Evolutionary conservation across 1,140 invertebrate genomes (phyloP).

Genomic region (Leucophenga varia): DNA sequence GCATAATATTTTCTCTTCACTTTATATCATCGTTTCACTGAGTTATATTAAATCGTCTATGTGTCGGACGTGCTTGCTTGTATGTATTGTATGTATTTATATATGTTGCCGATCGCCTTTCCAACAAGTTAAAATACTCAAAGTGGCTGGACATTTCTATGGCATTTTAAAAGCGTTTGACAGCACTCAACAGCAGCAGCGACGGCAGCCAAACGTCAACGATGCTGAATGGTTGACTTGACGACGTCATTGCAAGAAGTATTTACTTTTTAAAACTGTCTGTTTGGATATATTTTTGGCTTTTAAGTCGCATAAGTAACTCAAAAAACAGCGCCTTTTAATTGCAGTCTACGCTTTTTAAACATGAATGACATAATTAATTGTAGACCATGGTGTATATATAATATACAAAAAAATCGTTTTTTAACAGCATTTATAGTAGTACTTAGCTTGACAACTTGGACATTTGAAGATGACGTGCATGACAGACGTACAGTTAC

Average conservation of each 20-base stretch:
- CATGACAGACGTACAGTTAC: slow-evolving; percentile 7
- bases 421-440: too few species aligned
- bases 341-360: slow-evolving; percentile 38
- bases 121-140: too few species aligned
- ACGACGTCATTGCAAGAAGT: slow-evolving; percentile 9
- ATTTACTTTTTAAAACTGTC: too few species aligned
- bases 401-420: too few species aligned
- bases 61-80: slow-evolving; percentile 7
- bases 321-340: slow-evolving; percentile 44
- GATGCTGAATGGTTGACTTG: too few species aligned
- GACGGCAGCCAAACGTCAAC: slow-evolving; percentile 19
- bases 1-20: too few species aligned
- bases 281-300: too few species aligned
- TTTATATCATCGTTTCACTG: too few species aligned
- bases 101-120: slow-evolving; percentile 7
- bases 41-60: slow-evolving; percentile 3
- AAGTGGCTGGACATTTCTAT: slow-evolving; percentile 35
- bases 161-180: slow-evolving; percentile 54
- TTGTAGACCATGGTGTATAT: too few species aligned
- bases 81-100: slow-evolving; percentile 11
- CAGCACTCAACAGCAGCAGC: slow-evolving; percentile 31
- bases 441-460: slow-evolving; percentile 44
- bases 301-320: too few species aligned
- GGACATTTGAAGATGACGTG: slow-evolving; percentile 49
- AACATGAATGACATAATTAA: slow-evolving; percentile 56